Evolutionary conservation across 2,888 invertebrate species (phyloP).

Genomic region (Agrochola lota): DNA sequence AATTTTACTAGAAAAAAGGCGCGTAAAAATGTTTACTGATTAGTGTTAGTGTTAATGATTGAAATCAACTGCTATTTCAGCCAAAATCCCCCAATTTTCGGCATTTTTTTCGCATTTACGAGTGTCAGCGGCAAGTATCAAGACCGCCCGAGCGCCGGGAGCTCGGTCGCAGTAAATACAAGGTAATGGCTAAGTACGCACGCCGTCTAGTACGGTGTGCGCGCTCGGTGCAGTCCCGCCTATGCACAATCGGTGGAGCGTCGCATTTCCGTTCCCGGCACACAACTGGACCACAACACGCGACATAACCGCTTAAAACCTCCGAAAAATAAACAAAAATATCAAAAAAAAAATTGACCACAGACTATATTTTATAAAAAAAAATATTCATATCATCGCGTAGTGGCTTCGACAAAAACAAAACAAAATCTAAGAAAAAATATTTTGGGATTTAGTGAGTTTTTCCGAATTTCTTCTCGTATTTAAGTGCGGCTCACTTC

Average conservation of each 20-base stretch:
- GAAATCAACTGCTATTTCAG: neutral
- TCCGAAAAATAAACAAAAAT: conserved; percentile 82
- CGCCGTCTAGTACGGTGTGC: conserved; percentile 90
- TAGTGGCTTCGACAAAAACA: conserved; percentile 68
- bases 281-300: conserved; percentile 85
- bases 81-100: neutral
- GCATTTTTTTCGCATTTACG: conserved; percentile 15
- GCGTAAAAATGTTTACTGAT: neutral
- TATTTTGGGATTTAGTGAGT: conserved; percentile 84
- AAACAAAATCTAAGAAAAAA: conserved; percentile 59
- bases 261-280: conserved; percentile 87
- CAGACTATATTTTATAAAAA: conserved; percentile 86
- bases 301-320: conserved; percentile 87
- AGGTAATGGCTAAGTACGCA: conserved; percentile 91
- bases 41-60: neutral
- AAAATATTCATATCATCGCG: conserved; percentile 80
- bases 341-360: conserved; percentile 78
- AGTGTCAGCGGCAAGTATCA: conserved; percentile 77
- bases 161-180: conserved; percentile 89
- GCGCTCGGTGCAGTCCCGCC: conserved; percentile 90
- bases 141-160: conserved; percentile 72
- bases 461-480: conserved; percentile 82
- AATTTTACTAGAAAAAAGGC: neutral
- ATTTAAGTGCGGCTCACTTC: conserved; percentile 74
- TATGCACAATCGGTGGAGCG: conserved; percentile 90